Conservation (phyloP, 1,140 invertebrate genomes). For the Diorhabda elongata region DNA sequence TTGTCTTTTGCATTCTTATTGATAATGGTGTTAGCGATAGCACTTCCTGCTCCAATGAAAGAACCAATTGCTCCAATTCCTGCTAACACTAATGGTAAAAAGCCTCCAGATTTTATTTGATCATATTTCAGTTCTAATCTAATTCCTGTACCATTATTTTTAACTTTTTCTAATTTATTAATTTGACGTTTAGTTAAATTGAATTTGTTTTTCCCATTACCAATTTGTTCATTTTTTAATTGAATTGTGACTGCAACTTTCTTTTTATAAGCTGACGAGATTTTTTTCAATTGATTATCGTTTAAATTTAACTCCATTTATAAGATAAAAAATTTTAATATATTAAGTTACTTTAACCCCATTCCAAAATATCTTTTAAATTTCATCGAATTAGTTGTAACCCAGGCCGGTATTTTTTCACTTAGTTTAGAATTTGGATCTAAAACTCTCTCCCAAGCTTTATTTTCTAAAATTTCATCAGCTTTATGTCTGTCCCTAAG, state of each 20-base stretch:
- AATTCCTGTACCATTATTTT: conserved; percentile 6
- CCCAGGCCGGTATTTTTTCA: conserved; percentile 17
- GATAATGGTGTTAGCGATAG: conserved; percentile 11
- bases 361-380: conserved; percentile 18
- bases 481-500: conserved; percentile 7
- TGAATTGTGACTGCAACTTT: conserved; percentile 16
- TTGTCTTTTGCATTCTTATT: conserved; percentile 9
- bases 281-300: conserved; percentile 19
- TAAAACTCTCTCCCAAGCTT: conserved; percentile 15
- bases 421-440: conserved; percentile 4
- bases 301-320: conserved; percentile 17
- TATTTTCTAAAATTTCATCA: conserved; percentile 16
- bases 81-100: conserved; percentile 18
- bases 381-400: conserved; percentile 24
- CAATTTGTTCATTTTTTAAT: conserved; percentile 17
- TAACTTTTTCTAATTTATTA: conserved; percentile 9
- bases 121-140: conserved; percentile 21
- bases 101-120: conserved; percentile 16
- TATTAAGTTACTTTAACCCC: conserved; percentile 17
- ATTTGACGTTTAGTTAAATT: conserved; percentile 9
- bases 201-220: conserved; percentile 1
- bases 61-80: conserved; percentile 9
- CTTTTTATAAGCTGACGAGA: conserved; percentile 13
- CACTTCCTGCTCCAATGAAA: conserved; percentile 11
- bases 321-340: conserved; percentile 16